These are phyloP conservation scores for Gulo gulo DNA, from an alignment of 2,113 vertebrate genomes.

Conservation along the genomic window DNA sequence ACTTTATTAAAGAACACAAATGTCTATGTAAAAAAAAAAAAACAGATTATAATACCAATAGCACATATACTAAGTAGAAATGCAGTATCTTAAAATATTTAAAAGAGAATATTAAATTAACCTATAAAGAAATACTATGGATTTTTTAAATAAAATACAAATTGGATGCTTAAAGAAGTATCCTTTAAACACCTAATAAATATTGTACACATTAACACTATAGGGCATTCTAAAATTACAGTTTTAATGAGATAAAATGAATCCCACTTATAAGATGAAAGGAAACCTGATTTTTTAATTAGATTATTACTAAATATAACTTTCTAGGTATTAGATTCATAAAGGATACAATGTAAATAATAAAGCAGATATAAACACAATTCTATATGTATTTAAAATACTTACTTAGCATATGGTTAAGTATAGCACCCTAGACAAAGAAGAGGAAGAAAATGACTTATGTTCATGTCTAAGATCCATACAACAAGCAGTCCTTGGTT, in stretches of 20 bases:
- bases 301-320: slow-evolving; percentile 45
- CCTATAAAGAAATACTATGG: not conserved
- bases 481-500: not conserved
- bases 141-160: slow-evolving; percentile 52
- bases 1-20: slow-evolving; percentile 69
- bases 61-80: slow-evolving; percentile 54
- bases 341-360: slow-evolving; percentile 33
- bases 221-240: slow-evolving; percentile 16
- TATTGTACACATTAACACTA: slow-evolving; percentile 40
- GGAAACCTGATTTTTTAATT: slow-evolving; percentile 23
- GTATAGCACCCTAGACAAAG: slow-evolving; percentile 65
- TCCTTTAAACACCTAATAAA: slow-evolving; percentile 42
- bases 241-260: slow-evolving; percentile 48
- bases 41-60: slow-evolving; percentile 10
- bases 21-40: slow-evolving; percentile 56
- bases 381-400: slow-evolving; percentile 49
- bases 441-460: slow-evolving; percentile 60
- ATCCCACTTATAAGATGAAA: slow-evolving; percentile 37
- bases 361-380: slow-evolving; percentile 10
- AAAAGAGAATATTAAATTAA: slow-evolving; percentile 55
- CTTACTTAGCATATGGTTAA: slow-evolving; percentile 70
- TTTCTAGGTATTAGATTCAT: slow-evolving; percentile 37
- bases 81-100: slow-evolving; percentile 35
- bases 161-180: slow-evolving; percentile 29
- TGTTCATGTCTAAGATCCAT: slow-evolving; percentile 26